Evolutionary conservation across 2,797 vertebrate species (phyloP).

Genomic region (Chaetophractus vellerosus): DNA sequence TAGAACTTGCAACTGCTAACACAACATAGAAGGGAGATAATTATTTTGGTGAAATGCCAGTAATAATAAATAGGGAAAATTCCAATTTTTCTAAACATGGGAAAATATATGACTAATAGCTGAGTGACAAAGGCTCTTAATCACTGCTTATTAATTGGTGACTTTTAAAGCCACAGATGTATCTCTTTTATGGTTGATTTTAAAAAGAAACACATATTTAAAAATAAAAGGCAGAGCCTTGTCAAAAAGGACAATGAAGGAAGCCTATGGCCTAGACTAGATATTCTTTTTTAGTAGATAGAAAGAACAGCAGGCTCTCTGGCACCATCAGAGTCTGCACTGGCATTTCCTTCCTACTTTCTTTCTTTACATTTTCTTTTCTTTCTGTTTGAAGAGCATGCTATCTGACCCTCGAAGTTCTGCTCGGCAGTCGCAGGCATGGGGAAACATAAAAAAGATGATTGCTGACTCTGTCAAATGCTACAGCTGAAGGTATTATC

Average conservation of each 20-base stretch:
- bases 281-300: not conserved
- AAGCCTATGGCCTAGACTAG: not conserved
- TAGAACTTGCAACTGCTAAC: conserved; percentile 76
- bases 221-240: not conserved
- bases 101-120: conserved; percentile 79
- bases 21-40: conserved; percentile 53
- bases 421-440: not conserved
- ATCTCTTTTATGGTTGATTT: conserved; percentile 46
- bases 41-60: conserved; percentile 79
- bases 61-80: conserved; percentile 74
- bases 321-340: fast-evolving
- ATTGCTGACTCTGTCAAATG: not conserved
- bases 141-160: conserved; percentile 42
- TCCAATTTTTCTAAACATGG: conserved; percentile 72
- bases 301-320: not conserved
- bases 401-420: not conserved
- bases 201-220: conserved; percentile 37
- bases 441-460: not conserved
- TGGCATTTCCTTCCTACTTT: not conserved
- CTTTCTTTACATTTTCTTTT: not conserved
- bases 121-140: conserved; percentile 71
- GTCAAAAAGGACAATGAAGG: not conserved
- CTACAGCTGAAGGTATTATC: not conserved
- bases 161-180: conserved; percentile 56
- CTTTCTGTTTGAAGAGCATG: not conserved